Conservation (phyloP, 2,888 invertebrate genomes). For the Chymomyza procnemis region DNA sequence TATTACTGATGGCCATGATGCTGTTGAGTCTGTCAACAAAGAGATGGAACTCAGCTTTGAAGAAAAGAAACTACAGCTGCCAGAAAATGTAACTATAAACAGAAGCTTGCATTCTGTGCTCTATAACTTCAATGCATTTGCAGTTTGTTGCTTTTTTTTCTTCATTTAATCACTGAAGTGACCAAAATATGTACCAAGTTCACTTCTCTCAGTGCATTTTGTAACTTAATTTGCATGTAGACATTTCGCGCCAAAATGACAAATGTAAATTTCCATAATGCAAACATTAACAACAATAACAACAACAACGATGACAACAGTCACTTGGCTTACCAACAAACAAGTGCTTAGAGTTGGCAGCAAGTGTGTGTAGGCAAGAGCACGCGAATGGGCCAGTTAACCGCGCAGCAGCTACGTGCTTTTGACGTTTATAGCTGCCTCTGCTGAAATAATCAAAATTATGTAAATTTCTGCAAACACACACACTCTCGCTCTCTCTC, state of each 20-base stretch:
- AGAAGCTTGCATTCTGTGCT: no score
- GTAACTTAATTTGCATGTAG: conserved; percentile 56
- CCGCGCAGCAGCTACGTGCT: not conserved
- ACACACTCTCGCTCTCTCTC: not conserved
- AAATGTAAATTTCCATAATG: conserved; percentile 62
- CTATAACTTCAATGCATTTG: no score
- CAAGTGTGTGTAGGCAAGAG: not conserved
- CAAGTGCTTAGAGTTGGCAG: conserved; percentile 1
- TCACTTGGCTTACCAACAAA: not conserved
- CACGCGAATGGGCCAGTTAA: not conserved
- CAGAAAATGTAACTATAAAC: no score
- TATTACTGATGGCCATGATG: no score
- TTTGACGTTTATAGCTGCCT: not conserved
- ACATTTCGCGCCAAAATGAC: conserved; percentile 63
- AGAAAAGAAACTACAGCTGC: no score
- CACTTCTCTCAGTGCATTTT: not conserved
- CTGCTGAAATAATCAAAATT: conserved; percentile 60
- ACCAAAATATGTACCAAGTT: no score
- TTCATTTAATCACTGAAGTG: no score
- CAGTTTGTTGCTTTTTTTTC: no score
- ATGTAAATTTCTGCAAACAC: conserved; percentile 49
- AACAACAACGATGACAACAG: conserved; percentile 7
- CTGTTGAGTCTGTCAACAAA: no score
- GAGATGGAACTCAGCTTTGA: no score
- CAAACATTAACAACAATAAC: conserved; percentile 37